phyloP scores from a whole-genome alignment of 2,113 vertebrate species.

The Hippocampus abdominalis region DNA sequence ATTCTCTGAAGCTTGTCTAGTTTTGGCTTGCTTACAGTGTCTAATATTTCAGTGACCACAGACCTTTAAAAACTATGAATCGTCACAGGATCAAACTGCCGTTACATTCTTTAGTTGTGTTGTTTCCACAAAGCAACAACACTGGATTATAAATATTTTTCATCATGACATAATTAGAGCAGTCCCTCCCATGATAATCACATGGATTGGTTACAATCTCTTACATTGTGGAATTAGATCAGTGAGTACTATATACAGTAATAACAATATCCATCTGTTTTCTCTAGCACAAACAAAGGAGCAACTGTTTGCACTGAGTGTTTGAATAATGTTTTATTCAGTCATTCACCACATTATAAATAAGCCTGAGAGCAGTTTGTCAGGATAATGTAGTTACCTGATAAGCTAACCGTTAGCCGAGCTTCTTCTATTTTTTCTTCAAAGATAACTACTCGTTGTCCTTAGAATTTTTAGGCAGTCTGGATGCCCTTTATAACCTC shows the following conservation, averaged over 20 bases:
- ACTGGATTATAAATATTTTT: not conserved
- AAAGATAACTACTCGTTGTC: not conserved
- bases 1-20: constrained; percentile 6
- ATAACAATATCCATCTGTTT: not conserved
- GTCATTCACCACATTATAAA: not conserved
- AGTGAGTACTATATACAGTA: not conserved
- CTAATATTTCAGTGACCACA: constrained; percentile 16
- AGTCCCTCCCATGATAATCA: not conserved
- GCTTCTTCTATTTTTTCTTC: not conserved
- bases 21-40: constrained; percentile 8
- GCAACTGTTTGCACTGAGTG: not conserved
- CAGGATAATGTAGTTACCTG: not conserved
- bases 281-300: not conserved
- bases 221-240: too few relatives aligned
- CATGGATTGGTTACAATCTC: not conserved
- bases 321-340: not conserved
- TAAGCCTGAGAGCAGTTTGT: not conserved
- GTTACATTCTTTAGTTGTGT: not conserved
- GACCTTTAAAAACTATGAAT: not conserved
- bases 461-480: not conserved
- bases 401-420: not conserved
- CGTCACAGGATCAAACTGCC: not conserved
- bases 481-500: too few relatives aligned
- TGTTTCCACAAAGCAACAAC: not conserved
- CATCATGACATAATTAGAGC: not conserved